Evolutionary conservation across 2,113 vertebrate genomes (phyloP), one percentile per base, ranked within the genome.

Genomic region (Dasypus novemcinctus): DNA sequence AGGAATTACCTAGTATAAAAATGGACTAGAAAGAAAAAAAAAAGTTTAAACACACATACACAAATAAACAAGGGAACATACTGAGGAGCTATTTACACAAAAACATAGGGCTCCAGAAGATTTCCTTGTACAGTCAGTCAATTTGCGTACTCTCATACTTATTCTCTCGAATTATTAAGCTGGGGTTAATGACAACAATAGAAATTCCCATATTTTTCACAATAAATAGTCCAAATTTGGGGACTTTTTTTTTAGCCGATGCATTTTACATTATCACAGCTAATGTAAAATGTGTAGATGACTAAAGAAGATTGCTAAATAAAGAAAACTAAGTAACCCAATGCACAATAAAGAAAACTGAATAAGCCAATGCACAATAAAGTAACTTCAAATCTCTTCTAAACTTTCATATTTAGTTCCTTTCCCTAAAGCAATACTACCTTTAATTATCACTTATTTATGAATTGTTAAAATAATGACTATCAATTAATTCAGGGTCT

Each of bases 391-490:
- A 76, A 54, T 63, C 14, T 87, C 75, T 69, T 91, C 74, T 92
- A 78, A 76, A 83, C 23, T 36, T 68, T 83, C 52, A 83, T 91
- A 86, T 23, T 83, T 5, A 92, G 41, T 2, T 84, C 33, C 61
- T 68, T 94, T 68, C 75, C 59, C 43, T 90, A 91, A 84, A 87
- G 86, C 21, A 86, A 69, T 31, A 20, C 4, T 83, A 88, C 43
- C 84, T 94, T 94, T 93, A 94, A 91, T 72, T 93, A 85, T 27
- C 52, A 86, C 41, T 71, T 86, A 72, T 87, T 96, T 82, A 33
- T 86, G 79, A 96, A 66, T 10, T 90, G 75, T 92, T 76, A 90
- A 96, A 94, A 92, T 78, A 91, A 87, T 91, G 74, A 93, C 82
- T 69, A 90, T 80, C 72, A 94, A 89, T 96, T 59, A 91, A 69